Evolutionary conservation across 2,113 vertebrate genomes (phyloP), one percentile per base, ranked within the genome.

Genomic region (Alosa alosa): DNA sequence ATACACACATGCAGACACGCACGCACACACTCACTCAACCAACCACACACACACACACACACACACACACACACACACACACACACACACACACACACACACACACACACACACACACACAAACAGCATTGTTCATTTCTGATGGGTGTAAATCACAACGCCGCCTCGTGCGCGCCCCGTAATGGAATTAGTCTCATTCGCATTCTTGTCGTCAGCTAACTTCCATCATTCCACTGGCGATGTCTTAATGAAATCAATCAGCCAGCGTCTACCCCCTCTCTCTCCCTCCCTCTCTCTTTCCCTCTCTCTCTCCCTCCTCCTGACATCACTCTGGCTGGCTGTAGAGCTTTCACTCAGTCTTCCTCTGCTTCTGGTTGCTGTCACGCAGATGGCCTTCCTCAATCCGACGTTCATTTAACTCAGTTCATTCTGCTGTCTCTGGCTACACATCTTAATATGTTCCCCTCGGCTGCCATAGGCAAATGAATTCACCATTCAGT

Each of bases 401-500:
- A 25, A 72, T 72, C 64, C 64, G 6, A 31, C 8, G 64, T 72
- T 72, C 64, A 36, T 72, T 72, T 72, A 72, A 72, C n/a, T 72
- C 64, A 9, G 31, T 72, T 72, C 64, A 72, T 31, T 72, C 64
- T 31, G 10, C 64, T 72, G n/a, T 72, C 64, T 72, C 64, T 6
- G 4, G 57, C 57, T n/a, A 64, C 57, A n/a, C 57, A 20, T 64
- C 64, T 72, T 72, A 25, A 72, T 72, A 31, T 36, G 64, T 72
- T 72, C 64, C 64, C 64, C 64, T 72, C 9, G 64, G 64, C 64
- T 72, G 64, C 64, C n/a, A 91, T 88, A 85, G 87, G 84, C 89
- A 82, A 92, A 92, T 90, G 89, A 91, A 91, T 89, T 84, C 89
- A 90, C 87, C 90, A 84, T 31, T 15, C 55, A 85, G 84, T 83